Evolutionary conservation across 2,797 vertebrate species (phyloP), one percentile per base, ranked within the genome.

Genomic region (Antrozous pallidus): DNA sequence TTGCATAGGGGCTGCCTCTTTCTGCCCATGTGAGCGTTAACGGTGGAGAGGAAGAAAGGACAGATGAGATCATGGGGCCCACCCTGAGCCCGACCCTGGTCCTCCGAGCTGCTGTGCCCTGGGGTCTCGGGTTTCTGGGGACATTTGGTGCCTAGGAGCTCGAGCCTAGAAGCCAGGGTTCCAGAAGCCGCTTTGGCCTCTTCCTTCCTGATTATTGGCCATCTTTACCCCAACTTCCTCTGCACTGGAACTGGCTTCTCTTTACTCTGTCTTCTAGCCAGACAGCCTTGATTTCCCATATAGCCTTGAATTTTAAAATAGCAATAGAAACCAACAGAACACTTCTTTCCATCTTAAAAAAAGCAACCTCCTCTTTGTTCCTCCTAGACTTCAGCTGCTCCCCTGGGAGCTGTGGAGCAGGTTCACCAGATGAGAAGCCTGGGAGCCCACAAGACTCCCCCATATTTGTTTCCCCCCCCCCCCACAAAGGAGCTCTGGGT

Each of bases 1-100:
- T 98, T 98, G 98, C 97, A 98, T 98, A 98, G 97, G 98, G 97
- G 98, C 98, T 97, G 97, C 97, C 97, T 98, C 98, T 98, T 98
- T 98, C 98, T 98, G 98, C 98, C 98, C 98, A 98, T 97, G 98
- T 98, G 98, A 98, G 82, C 98, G 97, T 97, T 98, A 98, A 98
- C 93, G 98, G 98, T 98, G 97, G 96, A 79, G 95, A 96, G 96
- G 93, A 98, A 97, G 96, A 97, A 98, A 98, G 96, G 96, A 97
- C 96, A 98, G 97, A 98, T 98, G 98, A 98, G 98, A 98, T 98
- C 98, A 98, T 97, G 98, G 98, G 97, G 97, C 97, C 98, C 97
- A 97, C 98, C 96, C 96, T 77, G 94, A 96, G 96, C 78, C 96
- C 96, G 28, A 97, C 97, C 97, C 95, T 94, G 94, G 93, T 97